Evolutionary conservation across 1,140 invertebrate species (phyloP).

Genomic region (Bombus difficillimus): DNA sequence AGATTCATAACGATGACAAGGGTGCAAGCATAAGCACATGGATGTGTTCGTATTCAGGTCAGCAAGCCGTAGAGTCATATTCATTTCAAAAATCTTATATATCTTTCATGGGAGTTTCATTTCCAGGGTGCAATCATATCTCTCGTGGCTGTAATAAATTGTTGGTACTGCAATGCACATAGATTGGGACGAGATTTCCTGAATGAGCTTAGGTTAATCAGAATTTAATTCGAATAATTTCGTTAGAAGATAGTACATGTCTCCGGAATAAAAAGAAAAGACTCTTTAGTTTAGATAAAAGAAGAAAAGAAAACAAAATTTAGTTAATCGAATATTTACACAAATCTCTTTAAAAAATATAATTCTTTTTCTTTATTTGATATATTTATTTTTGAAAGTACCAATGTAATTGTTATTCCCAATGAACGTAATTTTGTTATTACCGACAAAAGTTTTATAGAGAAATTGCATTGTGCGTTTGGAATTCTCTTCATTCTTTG

Average conservation of each 20-base stretch:
- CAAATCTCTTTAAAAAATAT: too few relatives aligned
- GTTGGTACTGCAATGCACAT: too few relatives aligned
- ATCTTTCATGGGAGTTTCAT: neutral
- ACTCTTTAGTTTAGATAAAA: too few relatives aligned
- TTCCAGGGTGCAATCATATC: neutral
- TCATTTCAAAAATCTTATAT: neutral
- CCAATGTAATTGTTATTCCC: neutral
- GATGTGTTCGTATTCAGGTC: constrained; percentile 19
- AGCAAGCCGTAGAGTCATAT: neutral
- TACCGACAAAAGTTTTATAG: neutral
- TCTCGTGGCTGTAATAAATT: neutral
- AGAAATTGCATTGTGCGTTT: neutral
- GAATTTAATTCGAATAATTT: too few relatives aligned
- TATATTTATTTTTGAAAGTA: neutral
- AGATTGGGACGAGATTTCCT: neutral
- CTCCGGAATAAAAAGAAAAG: too few relatives aligned
- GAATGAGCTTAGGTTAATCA: too few relatives aligned
- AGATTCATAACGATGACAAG: constrained; percentile 6
- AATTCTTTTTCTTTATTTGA: too few relatives aligned
- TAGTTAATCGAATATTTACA: too few relatives aligned
- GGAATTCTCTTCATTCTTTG: neutral
- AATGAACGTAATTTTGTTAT: neutral
- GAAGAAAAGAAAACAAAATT: too few relatives aligned
- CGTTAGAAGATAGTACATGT: too few relatives aligned
- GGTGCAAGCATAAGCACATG: neutral